Evolutionary conservation across 1,140 invertebrate species (phyloP), one percentile per base, ranked within the genome.

Genomic region (Drosophila serrata): DNA sequence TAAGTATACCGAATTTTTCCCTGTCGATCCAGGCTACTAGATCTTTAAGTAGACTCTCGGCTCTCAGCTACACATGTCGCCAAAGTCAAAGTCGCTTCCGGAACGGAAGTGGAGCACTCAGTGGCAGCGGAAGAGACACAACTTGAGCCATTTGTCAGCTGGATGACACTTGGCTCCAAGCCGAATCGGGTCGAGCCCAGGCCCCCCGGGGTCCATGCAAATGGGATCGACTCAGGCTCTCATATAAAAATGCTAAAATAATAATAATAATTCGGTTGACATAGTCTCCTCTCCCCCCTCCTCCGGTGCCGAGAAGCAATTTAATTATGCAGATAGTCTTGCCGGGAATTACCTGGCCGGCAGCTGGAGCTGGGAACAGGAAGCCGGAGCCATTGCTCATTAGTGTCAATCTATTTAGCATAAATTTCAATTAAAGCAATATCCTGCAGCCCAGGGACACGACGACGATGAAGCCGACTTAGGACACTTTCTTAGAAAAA

Each of bases 371-470:
- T 24, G 24, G 24, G 40, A 49, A 64, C 62, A 35, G 59, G 51
- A 33, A 75, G 76, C 49, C 7, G 15, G 78, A 81, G 85, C 85
- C 77, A 90, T 81, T 72, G 85, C 84, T 88, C 84, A 88, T 88
- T 88, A 88, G 84, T 88, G 84, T 88, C 84, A 88, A 88, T 88
- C 84, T 88, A 88, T 90, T 88, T 88, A 90, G 84, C 84, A 88
- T 88, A 88, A 88, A 90, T 88, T 88, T 88, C 84, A 88, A 88
- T 88, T 88, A 90, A 88, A 88, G 85, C 85, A 79, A 88, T 88
- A 88, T 90, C 81, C 85, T 81, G 81, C 74, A 88, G 84, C 81
- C 59, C 48, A 49, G 59, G 57, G 60, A 70, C 39, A 64, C 59
- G 65, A 46, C 59, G 65, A 46, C 62, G 48, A 73, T 61, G 59